Base-by-base conservation (phyloP, 2,888 invertebrate genomes). In the Parasteatoda lunata region DNA sequence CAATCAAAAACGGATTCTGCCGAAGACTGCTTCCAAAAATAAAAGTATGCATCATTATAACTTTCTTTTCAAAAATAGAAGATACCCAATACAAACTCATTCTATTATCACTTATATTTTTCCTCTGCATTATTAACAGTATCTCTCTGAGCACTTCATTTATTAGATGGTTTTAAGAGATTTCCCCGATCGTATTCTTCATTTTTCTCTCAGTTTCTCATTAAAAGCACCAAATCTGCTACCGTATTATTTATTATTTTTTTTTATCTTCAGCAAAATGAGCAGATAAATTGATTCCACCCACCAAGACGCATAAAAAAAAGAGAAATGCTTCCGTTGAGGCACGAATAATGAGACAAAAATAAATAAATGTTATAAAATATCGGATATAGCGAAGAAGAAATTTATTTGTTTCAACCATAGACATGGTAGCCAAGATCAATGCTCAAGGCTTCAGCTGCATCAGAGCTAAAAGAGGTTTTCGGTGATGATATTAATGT, bases 331-430 rank as follows among this genome's bases (percentile, higher is more conserved):
- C 30, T 30, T 30, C 30, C 30, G 30, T 30, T 30, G 30, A 30
- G 30, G 30, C 75, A 52, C 48, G 13, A 52, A 9, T 69, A 54
- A 52, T n/a, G 77, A 15, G 69, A 65, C 59, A 15, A 83, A 77
- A 83, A 83, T 71, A 83, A 83, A 83, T 54, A 77, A 83, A 71
- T 66, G 52, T 66, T 52, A 30, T 64, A 65, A 54, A 8, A 15
- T 70, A 76, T 82, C 76, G 82, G 75, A 68, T 30, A 30, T 30
- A 30, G 30, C 30, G 30, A 30, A 30, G 68, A 73, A 13, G n/a
- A 77, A 77, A 70, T 72, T 77, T 71, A 77, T 83, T 83, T 83
- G 77, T 83, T 83, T 83, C 77, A 71, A 65, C 52, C 77, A 13
- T 77, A 48, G 11, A 15, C 47, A 13, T 13, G n/a, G 59, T 13